Conservation (phyloP, 1,140 invertebrate species). For the Drosophila bipectinata region DNA sequence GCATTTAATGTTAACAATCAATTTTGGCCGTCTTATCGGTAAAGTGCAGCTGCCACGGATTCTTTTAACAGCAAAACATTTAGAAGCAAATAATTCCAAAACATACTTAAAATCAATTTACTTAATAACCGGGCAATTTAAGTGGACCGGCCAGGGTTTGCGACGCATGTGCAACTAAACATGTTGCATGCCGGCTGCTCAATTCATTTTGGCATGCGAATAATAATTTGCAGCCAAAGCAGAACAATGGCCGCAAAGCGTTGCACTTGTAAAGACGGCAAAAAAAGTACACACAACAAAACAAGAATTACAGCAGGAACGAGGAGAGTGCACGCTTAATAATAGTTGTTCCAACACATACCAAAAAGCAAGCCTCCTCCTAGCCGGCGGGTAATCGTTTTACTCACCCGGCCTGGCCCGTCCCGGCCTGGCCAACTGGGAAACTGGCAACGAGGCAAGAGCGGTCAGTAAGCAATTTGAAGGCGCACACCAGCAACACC, state of each 20-base stretch:
- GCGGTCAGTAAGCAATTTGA: constrained; percentile 61
- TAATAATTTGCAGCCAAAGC: constrained; percentile 78
- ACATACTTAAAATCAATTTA: constrained; percentile 83
- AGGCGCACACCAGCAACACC: constrained; percentile 48
- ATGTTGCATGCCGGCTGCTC: constrained; percentile 75
- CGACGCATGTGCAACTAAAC: constrained; percentile 59
- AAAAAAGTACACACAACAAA: constrained; percentile 22
- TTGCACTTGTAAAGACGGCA: constrained; percentile 48
- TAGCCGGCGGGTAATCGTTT: constrained; percentile 82
- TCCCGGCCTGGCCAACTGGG: neutral
- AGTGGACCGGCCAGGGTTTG: constrained; percentile 11
- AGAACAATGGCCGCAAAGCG: constrained; percentile 76
- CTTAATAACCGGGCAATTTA: constrained; percentile 82
- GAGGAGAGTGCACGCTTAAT: constrained; percentile 61
- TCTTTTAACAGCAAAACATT: constrained; percentile 69
- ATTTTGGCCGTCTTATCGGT: constrained; percentile 52
- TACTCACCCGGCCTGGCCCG: constrained; percentile 57
- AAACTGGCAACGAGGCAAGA: constrained; percentile 2
- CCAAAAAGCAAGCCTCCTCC: constrained; percentile 62
- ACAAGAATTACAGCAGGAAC: constrained; percentile 21
- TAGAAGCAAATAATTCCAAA: constrained; percentile 79
- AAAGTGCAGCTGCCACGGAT: constrained; percentile 28
- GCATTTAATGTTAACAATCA: constrained; percentile 73
- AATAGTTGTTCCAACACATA: constrained; percentile 82
- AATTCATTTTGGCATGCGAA: constrained; percentile 82